Evolutionary conservation across 2,113 vertebrate genomes (phyloP).

Genomic region (Urocitellus parryii): DNA sequence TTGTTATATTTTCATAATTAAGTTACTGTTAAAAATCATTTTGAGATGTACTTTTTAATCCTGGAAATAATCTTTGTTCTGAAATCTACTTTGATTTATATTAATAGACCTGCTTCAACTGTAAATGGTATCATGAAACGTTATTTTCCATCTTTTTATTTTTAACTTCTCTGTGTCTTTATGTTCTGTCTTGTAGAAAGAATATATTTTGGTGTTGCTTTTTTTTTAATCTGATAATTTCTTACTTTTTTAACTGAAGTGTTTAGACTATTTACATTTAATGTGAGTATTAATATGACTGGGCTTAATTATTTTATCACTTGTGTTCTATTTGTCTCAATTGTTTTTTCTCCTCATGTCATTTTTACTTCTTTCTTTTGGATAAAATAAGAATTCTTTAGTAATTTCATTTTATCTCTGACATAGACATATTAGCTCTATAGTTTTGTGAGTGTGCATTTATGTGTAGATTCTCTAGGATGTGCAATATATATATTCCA

Average conservation of each 20-base stretch:
- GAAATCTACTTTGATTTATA: neutral
- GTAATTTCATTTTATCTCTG: neutral
- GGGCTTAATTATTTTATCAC: neutral
- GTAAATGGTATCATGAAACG: neutral
- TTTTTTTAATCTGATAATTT: neutral
- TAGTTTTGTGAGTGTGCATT: neutral
- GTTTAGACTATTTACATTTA: neutral
- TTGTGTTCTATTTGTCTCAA: slow-evolving; percentile 14
- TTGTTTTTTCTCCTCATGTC: neutral
- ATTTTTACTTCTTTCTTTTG: neutral
- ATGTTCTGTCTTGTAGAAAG: neutral
- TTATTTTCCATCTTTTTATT: neutral
- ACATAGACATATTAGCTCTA: neutral
- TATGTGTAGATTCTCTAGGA: neutral
- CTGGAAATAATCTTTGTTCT: neutral
- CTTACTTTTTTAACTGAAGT: neutral
- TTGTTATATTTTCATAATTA: slow-evolving; percentile 13
- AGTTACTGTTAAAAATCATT: neutral
- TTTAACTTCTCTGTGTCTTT: neutral
- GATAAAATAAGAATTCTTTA: neutral
- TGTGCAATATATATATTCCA: neutral
- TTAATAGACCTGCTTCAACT: neutral
- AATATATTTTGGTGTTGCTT: neutral
- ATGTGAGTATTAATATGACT: neutral
- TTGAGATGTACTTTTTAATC: slow-evolving; percentile 15